These are phyloP conservation scores for Amphiduros pacificus DNA, from an alignment of 2,888 invertebrate species.

Conservation along the genomic window DNA sequence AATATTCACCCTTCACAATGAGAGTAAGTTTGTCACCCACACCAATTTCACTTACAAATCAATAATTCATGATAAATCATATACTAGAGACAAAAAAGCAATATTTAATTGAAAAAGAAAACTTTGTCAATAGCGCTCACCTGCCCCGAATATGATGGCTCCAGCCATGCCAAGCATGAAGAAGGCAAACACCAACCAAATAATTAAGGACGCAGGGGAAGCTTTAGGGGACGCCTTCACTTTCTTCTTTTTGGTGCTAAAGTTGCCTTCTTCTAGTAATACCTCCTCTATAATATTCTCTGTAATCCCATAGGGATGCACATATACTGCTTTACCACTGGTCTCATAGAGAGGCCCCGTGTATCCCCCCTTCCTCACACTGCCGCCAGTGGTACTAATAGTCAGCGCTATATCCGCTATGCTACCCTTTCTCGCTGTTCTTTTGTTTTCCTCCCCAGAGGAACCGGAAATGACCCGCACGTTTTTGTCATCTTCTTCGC, in stretches of 20 bases:
- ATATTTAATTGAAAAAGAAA: too few relatives aligned
- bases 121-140: too few relatives aligned
- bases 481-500: too few relatives aligned
- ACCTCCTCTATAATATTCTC: background rate
- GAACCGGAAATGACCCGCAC: too few relatives aligned
- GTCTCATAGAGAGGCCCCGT: background rate
- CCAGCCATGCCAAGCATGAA: slow-evolving; percentile 1
- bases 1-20: too few relatives aligned
- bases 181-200: slow-evolving; percentile 1
- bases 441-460: too few relatives aligned
- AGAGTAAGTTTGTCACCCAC: too few relatives aligned
- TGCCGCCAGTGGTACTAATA: background rate
- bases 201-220: background rate
- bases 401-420: background rate
- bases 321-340: background rate
- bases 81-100: too few relatives aligned
- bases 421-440: background rate
- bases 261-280: background rate
- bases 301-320: background rate
- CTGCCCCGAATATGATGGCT: background rate
- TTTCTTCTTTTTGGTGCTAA: background rate
- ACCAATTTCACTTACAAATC: too few relatives aligned
- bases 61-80: too few relatives aligned
- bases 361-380: too few relatives aligned
- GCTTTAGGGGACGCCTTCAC: background rate